Conservation (phyloP, 2,113 vertebrate genomes). For the Galbula dea region DNA sequence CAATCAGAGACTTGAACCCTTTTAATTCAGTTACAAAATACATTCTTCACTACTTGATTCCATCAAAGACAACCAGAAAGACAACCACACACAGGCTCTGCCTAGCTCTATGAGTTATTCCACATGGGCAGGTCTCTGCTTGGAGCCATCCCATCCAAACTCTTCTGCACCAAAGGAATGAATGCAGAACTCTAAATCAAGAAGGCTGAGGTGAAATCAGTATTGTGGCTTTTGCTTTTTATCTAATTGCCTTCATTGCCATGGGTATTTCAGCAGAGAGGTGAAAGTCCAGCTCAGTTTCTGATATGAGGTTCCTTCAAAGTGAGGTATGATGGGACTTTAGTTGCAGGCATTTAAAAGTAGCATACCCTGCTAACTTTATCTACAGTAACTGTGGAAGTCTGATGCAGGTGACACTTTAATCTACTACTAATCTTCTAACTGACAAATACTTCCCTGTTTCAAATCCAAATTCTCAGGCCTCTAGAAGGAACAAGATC, state of each 20-base stretch:
- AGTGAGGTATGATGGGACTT: neutral
- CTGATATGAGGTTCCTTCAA: neutral
- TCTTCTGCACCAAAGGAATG: neutral
- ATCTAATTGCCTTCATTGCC: neutral
- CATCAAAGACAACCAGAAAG: neutral
- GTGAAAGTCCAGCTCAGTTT: neutral
- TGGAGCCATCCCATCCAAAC: neutral
- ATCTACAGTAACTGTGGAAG: neutral
- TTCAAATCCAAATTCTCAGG: neutral
- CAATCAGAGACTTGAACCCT: neutral
- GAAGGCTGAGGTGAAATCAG: neutral
- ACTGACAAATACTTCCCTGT: neutral
- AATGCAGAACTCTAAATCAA: neutral
- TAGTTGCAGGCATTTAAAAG: neutral
- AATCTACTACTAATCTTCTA: neutral
- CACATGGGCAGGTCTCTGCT: neutral
- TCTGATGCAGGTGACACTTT: neutral
- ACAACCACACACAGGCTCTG: neutral
- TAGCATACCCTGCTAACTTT: neutral
- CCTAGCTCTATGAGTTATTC: neutral
- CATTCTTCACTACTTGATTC: neutral
- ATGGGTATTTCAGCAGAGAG: neutral
- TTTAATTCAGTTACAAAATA: neutral
- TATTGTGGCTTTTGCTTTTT: neutral
- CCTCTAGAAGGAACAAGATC: neutral